Evolutionary conservation across 2,797 vertebrate species (phyloP).

Genomic region (Manis javanica): DNA sequence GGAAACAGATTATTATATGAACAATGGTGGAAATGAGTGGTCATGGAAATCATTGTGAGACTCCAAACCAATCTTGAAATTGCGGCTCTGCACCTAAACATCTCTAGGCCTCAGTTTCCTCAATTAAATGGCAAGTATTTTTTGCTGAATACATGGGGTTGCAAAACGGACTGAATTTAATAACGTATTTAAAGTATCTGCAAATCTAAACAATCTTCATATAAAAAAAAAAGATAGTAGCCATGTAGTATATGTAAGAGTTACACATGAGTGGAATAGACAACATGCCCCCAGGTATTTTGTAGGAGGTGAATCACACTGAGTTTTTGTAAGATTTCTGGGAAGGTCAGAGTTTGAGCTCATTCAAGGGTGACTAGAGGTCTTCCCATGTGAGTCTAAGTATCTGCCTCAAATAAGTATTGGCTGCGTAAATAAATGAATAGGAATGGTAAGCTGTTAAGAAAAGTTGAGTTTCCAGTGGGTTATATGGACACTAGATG

Average conservation of each 20-base stretch:
- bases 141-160: not conserved
- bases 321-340: not conserved
- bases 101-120: not conserved
- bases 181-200: not conserved
- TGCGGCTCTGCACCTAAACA: not conserved
- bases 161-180: not conserved
- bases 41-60: not conserved
- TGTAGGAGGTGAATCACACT: not conserved
- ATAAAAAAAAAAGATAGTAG: not conserved
- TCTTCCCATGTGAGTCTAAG: not conserved
- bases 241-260: not conserved
- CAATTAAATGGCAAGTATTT: not conserved
- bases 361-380: not conserved
- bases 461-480: not conserved
- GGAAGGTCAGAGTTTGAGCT: not conserved
- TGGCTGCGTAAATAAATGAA: not conserved
- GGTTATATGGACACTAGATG: not conserved
- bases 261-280: not conserved
- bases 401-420: not conserved
- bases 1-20: conserved; percentile 8
- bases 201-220: not conserved
- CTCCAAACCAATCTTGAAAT: not conserved
- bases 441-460: not conserved
- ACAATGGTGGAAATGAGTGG: not conserved
- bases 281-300: not conserved